These are phyloP conservation scores for Aphyosemion australe DNA, from an alignment of 2,113 vertebrate species.

Conservation along the genomic window DNA sequence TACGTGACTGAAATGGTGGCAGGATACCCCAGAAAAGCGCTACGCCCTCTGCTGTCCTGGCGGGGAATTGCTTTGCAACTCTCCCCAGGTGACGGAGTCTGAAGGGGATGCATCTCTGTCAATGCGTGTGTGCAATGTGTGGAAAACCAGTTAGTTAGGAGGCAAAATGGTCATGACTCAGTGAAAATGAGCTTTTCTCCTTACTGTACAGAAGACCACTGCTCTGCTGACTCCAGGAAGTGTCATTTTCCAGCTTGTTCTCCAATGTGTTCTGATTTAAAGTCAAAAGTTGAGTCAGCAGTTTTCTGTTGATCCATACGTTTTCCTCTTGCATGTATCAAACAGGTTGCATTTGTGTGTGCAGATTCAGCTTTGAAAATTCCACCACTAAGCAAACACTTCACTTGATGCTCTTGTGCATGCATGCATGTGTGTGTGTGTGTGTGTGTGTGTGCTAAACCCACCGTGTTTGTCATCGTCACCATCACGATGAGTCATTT, in stretches of 20 bases:
- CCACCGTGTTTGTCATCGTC: constrained; percentile 21
- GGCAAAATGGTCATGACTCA: too few relatives aligned
- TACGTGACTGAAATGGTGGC: too few relatives aligned
- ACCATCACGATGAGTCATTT: constrained; percentile 78
- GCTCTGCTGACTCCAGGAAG: constrained; percentile 57
- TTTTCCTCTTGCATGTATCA: constrained; percentile 1
- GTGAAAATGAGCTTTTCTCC: too few relatives aligned
- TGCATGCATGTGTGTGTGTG: not conserved
- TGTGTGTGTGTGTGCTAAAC: constrained; percentile 28
- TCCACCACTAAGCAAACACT: not conserved
- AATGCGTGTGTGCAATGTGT: too few relatives aligned
- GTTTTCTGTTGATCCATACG: constrained; percentile 17
- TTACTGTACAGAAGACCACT: not conserved
- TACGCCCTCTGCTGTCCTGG: too few relatives aligned
- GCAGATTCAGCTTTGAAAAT: not conserved
- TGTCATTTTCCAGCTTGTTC: constrained; percentile 62
- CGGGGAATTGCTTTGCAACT: too few relatives aligned
- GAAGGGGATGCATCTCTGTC: too few relatives aligned
- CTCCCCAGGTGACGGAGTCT: too few relatives aligned
- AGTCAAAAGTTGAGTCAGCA: constrained; percentile 13
- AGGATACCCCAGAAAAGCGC: too few relatives aligned
- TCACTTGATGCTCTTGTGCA: not conserved
- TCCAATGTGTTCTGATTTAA: constrained; percentile 42
- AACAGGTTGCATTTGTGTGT: not conserved
- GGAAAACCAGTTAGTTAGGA: too few relatives aligned